A percentile compares a stretch with the other conserved stretches of the same genome.
Conservation (phyloP, 2,113 vertebrate genomes). For the Macquaria ambigua region DNA sequence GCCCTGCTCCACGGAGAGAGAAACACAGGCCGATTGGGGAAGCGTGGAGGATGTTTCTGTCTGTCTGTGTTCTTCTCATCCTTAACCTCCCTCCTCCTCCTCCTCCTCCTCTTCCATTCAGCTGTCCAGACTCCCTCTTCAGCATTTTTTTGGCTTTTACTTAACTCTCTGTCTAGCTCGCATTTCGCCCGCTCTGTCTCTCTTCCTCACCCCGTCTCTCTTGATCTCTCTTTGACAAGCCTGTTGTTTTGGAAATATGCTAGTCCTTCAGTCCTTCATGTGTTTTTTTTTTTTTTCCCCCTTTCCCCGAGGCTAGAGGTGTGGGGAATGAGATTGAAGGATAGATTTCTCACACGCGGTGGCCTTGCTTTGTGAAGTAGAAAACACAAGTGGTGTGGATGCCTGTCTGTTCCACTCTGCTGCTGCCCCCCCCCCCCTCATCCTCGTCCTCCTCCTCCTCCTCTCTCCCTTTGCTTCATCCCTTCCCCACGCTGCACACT, state of each 20-base stretch:
- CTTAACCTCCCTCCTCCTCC: constrained; percentile 25
- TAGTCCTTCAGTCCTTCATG: constrained; percentile 71
- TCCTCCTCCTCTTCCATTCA: constrained; percentile 20
- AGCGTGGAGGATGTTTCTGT: constrained; percentile 64
- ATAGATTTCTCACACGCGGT: constrained; percentile 79
- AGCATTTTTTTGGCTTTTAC: constrained; percentile 49
- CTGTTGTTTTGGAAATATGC: constrained; percentile 75
- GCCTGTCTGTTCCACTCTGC: constrained; percentile 80
- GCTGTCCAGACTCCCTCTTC: constrained; percentile 52
- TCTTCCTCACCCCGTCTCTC: constrained; percentile 41
- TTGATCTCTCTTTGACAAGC: constrained; percentile 68
- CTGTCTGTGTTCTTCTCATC: constrained; percentile 51
- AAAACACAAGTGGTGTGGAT: constrained; percentile 77
- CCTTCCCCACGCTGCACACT: constrained; percentile 53
- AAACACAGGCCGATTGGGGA: constrained; percentile 31
- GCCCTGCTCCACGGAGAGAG: constrained; percentile 43
- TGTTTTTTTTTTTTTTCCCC: constrained; percentile 11
- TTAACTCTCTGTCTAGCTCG: constrained; percentile 31
- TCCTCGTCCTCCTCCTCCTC: constrained; percentile 1
- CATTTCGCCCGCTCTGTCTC: constrained; percentile 14
- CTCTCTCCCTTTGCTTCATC: constrained; percentile 35
- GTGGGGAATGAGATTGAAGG: constrained; percentile 76
- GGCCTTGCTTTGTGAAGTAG: constrained; percentile 82
- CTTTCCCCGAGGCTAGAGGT: constrained; percentile 43
- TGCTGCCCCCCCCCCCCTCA: constrained; percentile 18